These are phyloP conservation scores for Anthonomus grandis DNA, from an alignment of 1,140 invertebrate species.

Conservation along the genomic window DNA sequence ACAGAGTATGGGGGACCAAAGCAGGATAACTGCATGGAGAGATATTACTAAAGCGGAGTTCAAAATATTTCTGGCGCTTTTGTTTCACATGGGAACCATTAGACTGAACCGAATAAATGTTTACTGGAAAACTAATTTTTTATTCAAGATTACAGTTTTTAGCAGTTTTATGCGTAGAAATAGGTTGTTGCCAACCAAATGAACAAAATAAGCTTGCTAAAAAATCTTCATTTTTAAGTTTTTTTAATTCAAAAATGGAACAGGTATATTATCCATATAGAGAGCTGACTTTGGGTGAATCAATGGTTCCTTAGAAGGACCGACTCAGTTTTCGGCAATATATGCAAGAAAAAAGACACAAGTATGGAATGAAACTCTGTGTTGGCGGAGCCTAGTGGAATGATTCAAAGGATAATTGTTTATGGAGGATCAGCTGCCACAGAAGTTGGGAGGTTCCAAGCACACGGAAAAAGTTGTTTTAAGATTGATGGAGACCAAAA, in stretches of 20 bases:
- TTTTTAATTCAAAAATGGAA: conserved; percentile 36
- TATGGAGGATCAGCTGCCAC: conserved; percentile 48
- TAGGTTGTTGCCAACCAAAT: conserved; percentile 21
- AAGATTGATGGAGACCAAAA: too few relatives aligned
- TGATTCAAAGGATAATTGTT: conserved; percentile 13
- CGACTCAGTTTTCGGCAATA: too few relatives aligned
- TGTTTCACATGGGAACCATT: too few relatives aligned
- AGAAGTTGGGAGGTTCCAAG: too few relatives aligned
- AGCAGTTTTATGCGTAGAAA: conserved; percentile 28
- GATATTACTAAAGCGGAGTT: too few relatives aligned
- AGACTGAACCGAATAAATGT: too few relatives aligned
- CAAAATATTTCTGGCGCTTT: too few relatives aligned
- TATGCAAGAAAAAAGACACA: too few relatives aligned
- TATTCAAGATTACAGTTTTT: conserved; percentile 30
- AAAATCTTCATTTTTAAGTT: conserved; percentile 28
- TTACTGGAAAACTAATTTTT: conserved; percentile 8
- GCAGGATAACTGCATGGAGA: too few relatives aligned
- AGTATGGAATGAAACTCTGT: conserved; percentile 27
- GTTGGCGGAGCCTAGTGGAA: conserved; percentile 15
- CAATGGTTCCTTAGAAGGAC: too few relatives aligned
- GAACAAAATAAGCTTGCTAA: conserved; percentile 20
- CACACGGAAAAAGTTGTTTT: too few relatives aligned
- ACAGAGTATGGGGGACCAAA: too few relatives aligned
- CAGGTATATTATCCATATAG: conserved; percentile 23
- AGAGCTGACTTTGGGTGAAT: conserved; percentile 33